These are phyloP conservation scores for Istiophorus platypterus DNA, from an alignment of 2,113 vertebrate species.

Conservation along the genomic window DNA sequence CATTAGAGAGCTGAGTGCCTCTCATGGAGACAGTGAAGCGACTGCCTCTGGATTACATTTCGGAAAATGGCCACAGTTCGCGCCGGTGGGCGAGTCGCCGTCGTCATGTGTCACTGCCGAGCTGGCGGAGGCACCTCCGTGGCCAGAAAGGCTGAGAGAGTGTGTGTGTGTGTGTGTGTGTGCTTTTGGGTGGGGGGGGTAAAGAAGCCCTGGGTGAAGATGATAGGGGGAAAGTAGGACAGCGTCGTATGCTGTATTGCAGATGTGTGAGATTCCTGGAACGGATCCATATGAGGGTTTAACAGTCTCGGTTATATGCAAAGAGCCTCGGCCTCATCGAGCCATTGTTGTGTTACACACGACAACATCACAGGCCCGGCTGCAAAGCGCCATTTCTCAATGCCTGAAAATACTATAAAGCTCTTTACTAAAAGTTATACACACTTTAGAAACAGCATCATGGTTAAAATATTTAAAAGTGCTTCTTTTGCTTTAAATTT, in stretches of 20 bases:
- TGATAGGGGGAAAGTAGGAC: slow-evolving; percentile 77
- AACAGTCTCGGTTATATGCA: slow-evolving; percentile 35
- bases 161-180: too few relatives aligned
- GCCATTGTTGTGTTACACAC: slow-evolving; percentile 21
- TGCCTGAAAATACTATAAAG: slow-evolving; percentile 31
- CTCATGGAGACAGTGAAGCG: slow-evolving; percentile 21
- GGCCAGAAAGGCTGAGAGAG: slow-evolving; percentile 14
- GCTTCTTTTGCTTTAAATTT: not conserved
- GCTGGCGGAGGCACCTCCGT: slow-evolving; percentile 17
- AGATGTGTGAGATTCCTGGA: slow-evolving; percentile 68
- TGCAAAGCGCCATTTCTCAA: not conserved
- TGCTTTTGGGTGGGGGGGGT: too few relatives aligned
- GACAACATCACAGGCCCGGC: not conserved
- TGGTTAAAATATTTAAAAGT: not conserved
- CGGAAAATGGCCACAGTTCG: slow-evolving; percentile 5
- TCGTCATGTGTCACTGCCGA: slow-evolving; percentile 21
- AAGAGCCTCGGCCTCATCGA: slow-evolving; percentile 37
- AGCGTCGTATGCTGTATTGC: slow-evolving; percentile 56
- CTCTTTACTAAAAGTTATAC: slow-evolving; percentile 22
- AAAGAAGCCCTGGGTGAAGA: slow-evolving; percentile 59
- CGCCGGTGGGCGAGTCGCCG: not conserved
- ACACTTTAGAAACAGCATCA: not conserved
- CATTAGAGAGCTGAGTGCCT: slow-evolving; percentile 26
- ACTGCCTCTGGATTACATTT: slow-evolving; percentile 13
- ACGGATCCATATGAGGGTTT: slow-evolving; percentile 55